These are phyloP conservation scores for Aurelia sp. DNA, from an alignment of 30 jellyfish, hydroid and myxozoan genomes.

Conservation along the genomic window DNA sequence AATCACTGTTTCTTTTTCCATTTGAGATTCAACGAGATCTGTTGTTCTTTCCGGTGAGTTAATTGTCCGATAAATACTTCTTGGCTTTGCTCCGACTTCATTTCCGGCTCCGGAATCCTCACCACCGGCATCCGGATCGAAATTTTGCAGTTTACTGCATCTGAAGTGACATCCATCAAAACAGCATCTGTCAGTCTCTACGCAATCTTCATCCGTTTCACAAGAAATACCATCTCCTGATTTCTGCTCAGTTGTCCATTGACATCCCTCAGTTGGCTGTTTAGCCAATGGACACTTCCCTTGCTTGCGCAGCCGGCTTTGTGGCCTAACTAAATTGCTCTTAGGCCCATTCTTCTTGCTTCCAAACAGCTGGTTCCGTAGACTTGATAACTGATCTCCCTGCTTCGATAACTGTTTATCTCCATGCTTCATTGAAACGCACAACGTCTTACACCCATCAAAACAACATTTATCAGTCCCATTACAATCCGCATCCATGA, in stretches of 20 bases:
- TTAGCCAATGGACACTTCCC: background rate
- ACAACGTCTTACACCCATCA: slow-evolving; percentile 44
- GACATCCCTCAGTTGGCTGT: background rate
- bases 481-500: slow-evolving; percentile 32
- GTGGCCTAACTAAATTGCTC: no score
- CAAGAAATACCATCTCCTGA: background rate
- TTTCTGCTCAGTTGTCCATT: background rate
- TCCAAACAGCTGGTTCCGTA: no score
- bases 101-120: background rate
- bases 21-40: no score
- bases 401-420: no score
- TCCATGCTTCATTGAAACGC: no score
- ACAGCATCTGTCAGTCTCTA: slow-evolving; percentile 27
- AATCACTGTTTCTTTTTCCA: no score
- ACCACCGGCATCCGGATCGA: background rate
- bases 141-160: background rate
- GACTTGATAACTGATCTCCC: no score
- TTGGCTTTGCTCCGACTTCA: no score
- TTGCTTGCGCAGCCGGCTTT: no score
- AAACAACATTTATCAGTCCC: slow-evolving; percentile 48
- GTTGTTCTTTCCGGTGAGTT: no score
- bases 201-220: slow-evolving; percentile 11
- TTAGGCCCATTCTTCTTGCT: no score
- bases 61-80: no score
- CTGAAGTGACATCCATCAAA: slow-evolving; percentile 11